These are phyloP conservation scores for Abramis brama DNA, from an alignment of 2,113 vertebrate species.

Conservation along the genomic window DNA sequence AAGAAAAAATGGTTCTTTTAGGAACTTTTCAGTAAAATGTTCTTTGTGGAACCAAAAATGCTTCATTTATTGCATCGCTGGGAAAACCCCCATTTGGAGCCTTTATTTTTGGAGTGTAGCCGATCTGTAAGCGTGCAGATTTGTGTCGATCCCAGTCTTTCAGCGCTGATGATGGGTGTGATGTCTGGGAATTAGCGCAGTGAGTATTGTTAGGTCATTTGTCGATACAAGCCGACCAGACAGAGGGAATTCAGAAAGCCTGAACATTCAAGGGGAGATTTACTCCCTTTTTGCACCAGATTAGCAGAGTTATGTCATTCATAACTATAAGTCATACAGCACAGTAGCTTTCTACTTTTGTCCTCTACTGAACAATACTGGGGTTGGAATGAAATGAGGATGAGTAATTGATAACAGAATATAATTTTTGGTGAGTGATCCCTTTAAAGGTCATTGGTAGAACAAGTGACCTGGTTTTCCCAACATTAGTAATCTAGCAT, in stretches of 20 bases:
- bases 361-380: background rate
- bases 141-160: background rate
- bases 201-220: background rate
- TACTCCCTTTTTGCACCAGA: conserved; percentile 1
- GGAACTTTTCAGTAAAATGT: no score
- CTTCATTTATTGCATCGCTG: no score
- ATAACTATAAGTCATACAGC: background rate
- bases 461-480: background rate
- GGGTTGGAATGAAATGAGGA: background rate
- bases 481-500: background rate
- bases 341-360: background rate
- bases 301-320: background rate
- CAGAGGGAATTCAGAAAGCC: background rate
- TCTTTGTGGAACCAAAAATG: no score
- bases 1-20: no score
- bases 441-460: background rate
- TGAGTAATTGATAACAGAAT: background rate
- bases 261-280: conserved; percentile 1
- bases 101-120: background rate
- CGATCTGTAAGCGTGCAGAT: background rate
- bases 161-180: background rate
- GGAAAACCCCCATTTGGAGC: no score
- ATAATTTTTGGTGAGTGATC: background rate
- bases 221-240: conserved; percentile 18
- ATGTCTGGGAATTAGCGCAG: background rate